These are phyloP conservation scores for Coronaproctus castanopsis DNA, from an alignment of 2,888 invertebrate genomes.

Conservation along the genomic window DNA sequence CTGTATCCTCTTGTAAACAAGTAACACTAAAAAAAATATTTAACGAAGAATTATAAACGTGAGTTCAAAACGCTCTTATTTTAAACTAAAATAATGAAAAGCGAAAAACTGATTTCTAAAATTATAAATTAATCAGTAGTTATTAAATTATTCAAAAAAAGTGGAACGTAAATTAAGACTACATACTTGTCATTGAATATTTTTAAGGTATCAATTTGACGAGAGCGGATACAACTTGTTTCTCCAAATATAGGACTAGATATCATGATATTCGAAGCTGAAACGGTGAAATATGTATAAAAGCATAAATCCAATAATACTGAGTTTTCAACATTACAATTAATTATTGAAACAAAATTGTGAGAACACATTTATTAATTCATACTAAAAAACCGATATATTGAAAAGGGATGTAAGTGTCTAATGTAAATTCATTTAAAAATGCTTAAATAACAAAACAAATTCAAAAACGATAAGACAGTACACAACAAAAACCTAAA, in stretches of 20 bases:
- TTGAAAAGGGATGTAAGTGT: no score
- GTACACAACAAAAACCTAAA: no score
- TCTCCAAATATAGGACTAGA: background rate
- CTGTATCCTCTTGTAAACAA: conserved; percentile 46
- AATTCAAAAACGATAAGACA: no score
- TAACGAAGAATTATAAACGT: no score
- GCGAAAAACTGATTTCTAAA: conserved; percentile 7
- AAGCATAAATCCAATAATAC: background rate
- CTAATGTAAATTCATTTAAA: no score
- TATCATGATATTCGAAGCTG: no score
- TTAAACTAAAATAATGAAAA: no score
- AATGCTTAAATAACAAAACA: no score
- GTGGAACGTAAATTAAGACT: background rate
- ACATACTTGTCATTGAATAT: conserved; percentile 59
- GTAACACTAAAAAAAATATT: conserved; percentile 35
- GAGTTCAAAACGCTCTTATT: no score
- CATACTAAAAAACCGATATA: background rate
- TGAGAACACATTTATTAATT: background rate
- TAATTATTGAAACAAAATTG: background rate
- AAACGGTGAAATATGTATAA: background rate
- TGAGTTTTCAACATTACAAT: background rate
- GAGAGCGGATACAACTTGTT: background rate
- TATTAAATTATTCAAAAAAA: background rate
- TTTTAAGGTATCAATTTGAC: conserved; percentile 58
- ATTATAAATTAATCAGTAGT: conserved; percentile 3